A percentile compares a stretch with the other conserved stretches of the same genome.
These are phyloP conservation scores for Perca flavescens DNA, from an alignment of 2,113 vertebrate genomes.

Conservation along the genomic window DNA sequence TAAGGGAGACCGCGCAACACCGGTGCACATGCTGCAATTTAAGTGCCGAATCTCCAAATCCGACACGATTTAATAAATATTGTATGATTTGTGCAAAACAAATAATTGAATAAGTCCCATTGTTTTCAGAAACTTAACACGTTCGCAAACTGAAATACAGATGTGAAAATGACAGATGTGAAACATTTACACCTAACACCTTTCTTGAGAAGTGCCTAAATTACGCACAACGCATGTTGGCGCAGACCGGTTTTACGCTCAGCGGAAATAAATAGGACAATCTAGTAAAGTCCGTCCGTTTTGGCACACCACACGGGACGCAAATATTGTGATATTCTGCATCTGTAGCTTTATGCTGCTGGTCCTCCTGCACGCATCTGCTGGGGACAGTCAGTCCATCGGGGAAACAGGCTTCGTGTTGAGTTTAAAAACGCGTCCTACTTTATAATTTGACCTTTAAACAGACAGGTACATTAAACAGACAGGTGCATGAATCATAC, in stretches of 20 bases:
- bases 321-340: neutral
- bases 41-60: neutral
- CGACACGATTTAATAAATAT: neutral
- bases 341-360: neutral
- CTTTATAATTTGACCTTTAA: neutral
- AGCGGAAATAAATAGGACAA: neutral
- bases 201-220: conserved; percentile 24
- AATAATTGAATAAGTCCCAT: neutral
- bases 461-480: neutral
- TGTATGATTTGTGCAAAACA: neutral
- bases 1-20: neutral
- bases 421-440: neutral
- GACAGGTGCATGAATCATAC: neutral
- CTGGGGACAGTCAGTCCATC: neutral
- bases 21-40: conserved; percentile 20
- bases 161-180: neutral
- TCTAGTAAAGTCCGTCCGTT: neutral
- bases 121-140: neutral
- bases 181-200: neutral
- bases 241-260: neutral
- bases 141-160: neutral
- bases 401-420: neutral
- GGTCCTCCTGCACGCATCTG: neutral
- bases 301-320: no score
- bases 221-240: conserved; percentile 17